Evolutionary conservation across 2,888 invertebrate species (phyloP), one percentile per base, ranked within the genome.

Genomic region (Apotomis betuletana): DNA sequence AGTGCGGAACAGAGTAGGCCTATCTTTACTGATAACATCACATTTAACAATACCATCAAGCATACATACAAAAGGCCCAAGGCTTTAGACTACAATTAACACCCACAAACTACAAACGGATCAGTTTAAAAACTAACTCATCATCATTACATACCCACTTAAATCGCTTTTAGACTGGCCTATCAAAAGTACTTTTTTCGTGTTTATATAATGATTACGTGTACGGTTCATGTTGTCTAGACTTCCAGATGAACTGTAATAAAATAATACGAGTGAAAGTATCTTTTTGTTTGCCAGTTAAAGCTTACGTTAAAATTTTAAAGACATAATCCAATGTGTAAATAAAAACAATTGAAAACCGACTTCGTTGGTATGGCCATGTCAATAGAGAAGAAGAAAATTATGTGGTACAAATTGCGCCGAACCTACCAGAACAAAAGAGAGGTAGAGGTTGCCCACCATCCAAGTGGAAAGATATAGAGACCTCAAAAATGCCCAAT

Each of bases 181-280:
- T 8, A 10, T 49, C 9, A 49, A 49, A 9, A 10, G 49, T 49
- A 49, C 6, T 49, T 3, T 68, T 68, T 61, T 68, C 10, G 9
- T 3, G 46, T 62, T 62, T 62, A 62, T 9, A 57, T 69, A 62
- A 62, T 55, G 12, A 38, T 62, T 69, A 57, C 62, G 55, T 62
- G 69, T 55, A 54, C 27, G 12, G 49, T 49, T 55, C 44, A 60
- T 49, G 46, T 49, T 69, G 49, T 55, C 54, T 62, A 69, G 62
- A 62, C 52, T 55, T 57, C 69, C 49, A 55, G 57, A 69, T 62
- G 41, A 10, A 55, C 49, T 46, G 57, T 69, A 57, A 62, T 62
- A 62, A 57, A 57, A 51, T 62, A 69, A 69, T 69, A 62, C 49
- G 62, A 62, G 38, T 62, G 57, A 57, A 62, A 69, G 49, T 57